Evolutionary conservation across 1,140 invertebrate genomes (phyloP).

Genomic region (Teleogryllus occipitalis): DNA sequence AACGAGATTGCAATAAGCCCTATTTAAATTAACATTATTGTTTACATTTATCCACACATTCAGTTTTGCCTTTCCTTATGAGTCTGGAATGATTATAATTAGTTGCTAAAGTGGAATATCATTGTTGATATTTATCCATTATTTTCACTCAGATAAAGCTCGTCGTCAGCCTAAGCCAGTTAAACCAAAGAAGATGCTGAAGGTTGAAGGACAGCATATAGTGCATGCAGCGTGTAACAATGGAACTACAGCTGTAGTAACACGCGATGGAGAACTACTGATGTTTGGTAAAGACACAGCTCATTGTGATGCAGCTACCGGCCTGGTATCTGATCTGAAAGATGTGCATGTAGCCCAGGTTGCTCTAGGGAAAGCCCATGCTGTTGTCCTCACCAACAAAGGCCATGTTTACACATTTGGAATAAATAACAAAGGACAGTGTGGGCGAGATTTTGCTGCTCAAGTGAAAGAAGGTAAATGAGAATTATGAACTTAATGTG

Average conservation of each 20-base stretch:
- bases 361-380: conserved; percentile 91
- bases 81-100: neutral
- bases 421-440: conserved; percentile 96
- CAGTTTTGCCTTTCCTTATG: too few relatives aligned
- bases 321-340: conserved; percentile 61
- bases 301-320: conserved; percentile 70
- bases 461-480: conserved; percentile 51
- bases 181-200: conserved; percentile 87
- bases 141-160: conserved; percentile 50
- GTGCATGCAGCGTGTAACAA: conserved; percentile 84
- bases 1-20: too few relatives aligned
- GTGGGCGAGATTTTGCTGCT: conserved; percentile 75
- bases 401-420: conserved; percentile 93
- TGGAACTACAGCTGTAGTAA: conserved; percentile 86
- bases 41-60: too few relatives aligned
- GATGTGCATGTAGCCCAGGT: conserved; percentile 76
- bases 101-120: neutral
- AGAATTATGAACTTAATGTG: too few relatives aligned
- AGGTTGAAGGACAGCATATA: conserved; percentile 78
- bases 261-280: conserved; percentile 75
- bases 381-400: conserved; percentile 75
- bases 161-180: conserved; percentile 80
- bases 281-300: conserved; percentile 94
- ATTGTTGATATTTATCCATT: neutral
- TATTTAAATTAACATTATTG: too few relatives aligned